Conservation (phyloP, 2,113 vertebrate species). For the Okapia johnstoni region DNA sequence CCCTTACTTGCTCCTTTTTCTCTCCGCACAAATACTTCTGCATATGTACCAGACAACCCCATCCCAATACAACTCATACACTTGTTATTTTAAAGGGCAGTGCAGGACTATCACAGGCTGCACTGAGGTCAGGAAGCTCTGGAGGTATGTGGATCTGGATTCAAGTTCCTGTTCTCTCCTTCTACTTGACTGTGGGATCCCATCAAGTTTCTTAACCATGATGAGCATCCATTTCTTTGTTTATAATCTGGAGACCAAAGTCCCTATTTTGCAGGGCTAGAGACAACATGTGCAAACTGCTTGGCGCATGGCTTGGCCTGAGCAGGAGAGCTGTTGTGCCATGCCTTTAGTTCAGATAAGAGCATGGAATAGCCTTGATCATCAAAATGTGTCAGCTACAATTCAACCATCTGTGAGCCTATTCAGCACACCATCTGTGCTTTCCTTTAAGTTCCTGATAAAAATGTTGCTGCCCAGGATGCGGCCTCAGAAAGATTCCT, state of each 20-base stretch:
- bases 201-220: neutral
- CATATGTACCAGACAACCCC: neutral
- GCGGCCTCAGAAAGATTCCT: neutral
- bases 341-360: neutral
- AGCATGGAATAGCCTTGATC: neutral
- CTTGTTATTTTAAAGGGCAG: neutral
- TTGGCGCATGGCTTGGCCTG: neutral
- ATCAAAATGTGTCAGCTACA: neutral
- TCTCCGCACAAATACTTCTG: neutral
- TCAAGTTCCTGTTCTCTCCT: neutral
- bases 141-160: neutral
- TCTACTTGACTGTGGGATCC: neutral
- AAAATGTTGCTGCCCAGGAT: neutral
- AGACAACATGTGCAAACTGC: neutral
- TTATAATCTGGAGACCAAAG: neutral
- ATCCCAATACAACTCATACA: neutral
- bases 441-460: conserved; percentile 20
- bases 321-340: neutral
- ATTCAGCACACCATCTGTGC: neutral
- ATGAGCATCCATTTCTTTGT: neutral
- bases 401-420: neutral
- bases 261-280: neutral
- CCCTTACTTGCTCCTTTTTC: neutral
- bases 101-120: neutral
- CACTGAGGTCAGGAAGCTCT: neutral